Base-by-base conservation (phyloP, 2,113 vertebrate species). In the Hippocampus zosterae region DNA sequence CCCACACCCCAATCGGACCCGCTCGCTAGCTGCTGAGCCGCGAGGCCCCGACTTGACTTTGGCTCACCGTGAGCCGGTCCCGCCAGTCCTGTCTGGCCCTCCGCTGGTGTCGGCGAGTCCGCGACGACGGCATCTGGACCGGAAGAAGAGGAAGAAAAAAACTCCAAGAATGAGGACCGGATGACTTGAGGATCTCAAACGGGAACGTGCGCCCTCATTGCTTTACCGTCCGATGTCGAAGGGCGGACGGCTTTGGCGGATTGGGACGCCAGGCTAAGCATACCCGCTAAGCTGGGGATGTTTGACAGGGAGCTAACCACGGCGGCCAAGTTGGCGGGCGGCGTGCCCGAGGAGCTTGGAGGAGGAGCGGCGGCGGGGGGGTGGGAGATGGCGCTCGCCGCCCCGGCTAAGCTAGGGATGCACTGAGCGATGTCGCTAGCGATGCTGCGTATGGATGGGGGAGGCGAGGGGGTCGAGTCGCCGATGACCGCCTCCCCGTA, bases 121-220 rank as follows among this genome's bases (percentile, higher is more conserved):
- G 23, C 23, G 13, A 16, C 41, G n/a, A 46, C 15, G n/a, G 86
- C 68, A 84, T 88, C 88, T 90, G 71, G 33, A 81, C 61, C 48
- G 48, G 48, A 67, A 61, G 19, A 65, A 63, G 21, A 2, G n/a
- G n/a, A 50, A 7, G 8, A 50, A 48, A 16, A 66, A 65, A 15
- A n/a, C n/a, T n/a, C n/a, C 65, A 65, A 23, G 62, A 65, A 44
- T 27, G 41, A 44, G 10, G 42, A 44, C 5, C 7, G 19, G 6
- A 40, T 48, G 46, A 44, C 12, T 8, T 1, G 9, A 60, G 19
- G 7, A 19, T 18, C 57, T 10, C 5, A 1, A 13, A 23, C 15
- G 11, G 18, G 23, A 27, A 46, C 27, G 7, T 15, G 12, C n/a
- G 3, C 1, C 15, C 5, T 64, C 13, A 65, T 16, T 46, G n/a